A percentile compares a stretch with the other conserved stretches of the same genome.
These are phyloP conservation scores for Deroplatys truncata DNA, from an alignment of 2,888 invertebrate genomes.

Conservation along the genomic window DNA sequence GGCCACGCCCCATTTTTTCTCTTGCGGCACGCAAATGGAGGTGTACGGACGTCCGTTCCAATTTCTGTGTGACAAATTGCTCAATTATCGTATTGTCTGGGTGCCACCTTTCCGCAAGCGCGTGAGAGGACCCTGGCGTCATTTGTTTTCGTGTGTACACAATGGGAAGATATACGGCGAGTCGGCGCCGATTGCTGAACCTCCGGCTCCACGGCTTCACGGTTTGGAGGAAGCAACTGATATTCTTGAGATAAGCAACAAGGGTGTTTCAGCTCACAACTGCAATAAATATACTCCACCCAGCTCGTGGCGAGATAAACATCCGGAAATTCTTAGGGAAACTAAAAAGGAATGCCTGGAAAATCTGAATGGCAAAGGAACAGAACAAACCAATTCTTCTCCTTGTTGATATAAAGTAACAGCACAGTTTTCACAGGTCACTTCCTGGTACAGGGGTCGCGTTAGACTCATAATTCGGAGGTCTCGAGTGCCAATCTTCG, in stretches of 20 bases:
- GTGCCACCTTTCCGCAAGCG: background rate
- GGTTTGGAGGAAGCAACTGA: background rate
- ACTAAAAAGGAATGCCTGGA: too few species aligned
- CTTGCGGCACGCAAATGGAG: background rate
- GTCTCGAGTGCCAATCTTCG: too few species aligned
- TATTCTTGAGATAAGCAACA: background rate
- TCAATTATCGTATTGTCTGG: background rate
- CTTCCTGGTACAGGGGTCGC: too few species aligned
- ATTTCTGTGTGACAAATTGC: background rate
- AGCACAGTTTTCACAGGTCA: too few species aligned
- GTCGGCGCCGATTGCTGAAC: background rate
- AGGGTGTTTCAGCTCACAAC: background rate
- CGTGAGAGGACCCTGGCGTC: background rate
- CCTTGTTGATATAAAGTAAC: too few species aligned
- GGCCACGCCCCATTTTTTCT: background rate
- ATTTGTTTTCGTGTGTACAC: background rate
- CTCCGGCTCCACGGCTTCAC: background rate
- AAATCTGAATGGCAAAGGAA: too few species aligned
- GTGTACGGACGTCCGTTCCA: background rate
- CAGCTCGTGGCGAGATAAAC: background rate
- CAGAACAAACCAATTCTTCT: too few species aligned
- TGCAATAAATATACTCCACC: background rate
- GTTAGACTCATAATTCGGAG: too few species aligned
- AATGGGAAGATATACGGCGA: background rate
- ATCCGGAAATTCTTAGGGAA: background rate